Evolutionary conservation across 2,888 invertebrate genomes (phyloP), one percentile per base, ranked within the genome.

Genomic region (Ectobius pallidus): DNA sequence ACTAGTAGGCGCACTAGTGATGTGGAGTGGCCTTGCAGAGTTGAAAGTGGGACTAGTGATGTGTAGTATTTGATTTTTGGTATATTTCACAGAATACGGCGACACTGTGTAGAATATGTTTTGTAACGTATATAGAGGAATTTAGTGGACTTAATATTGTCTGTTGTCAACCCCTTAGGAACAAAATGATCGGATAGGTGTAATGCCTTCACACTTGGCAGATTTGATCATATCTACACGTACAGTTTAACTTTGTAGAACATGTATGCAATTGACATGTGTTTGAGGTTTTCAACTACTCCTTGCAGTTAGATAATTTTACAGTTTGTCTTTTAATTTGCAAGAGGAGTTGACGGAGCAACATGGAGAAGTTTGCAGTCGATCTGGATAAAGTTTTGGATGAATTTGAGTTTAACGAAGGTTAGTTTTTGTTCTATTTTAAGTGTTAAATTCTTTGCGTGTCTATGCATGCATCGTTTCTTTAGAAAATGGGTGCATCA

Each of bases 371-470:
- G 78, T 87, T 87, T 79, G 85, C 87, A 72, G 90, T 94, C 75
- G 94, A 94, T 84, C 86, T 94, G 80, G 93, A 94, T 82, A 92
- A 92, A 85, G 92, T 94, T 76, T 85, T 94, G 73, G 93, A 94
- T 83, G 93, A 93, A 81, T 91, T 94, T 80, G 94, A 94, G 82
- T 88, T 91, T 78, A 90, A 89, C 79, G 92, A 93, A 86, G 85
- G 85, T 85, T 79, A 78, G 75, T 71, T 27, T 34, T 7, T 30
- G 6, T 14, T n/a, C n/a, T n/a, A n/a, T n/a, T n/a, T n/a, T n/a
- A 4, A 18, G 11, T 25, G 11, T 34, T 34, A 11, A 20, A 52
- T 52, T 22, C 11, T n/a, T 52, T 52, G 25, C 2, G 52, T 52
- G 2, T 52, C 11, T 22, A 52, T 11, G 25, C 3, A 6, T 18